A percentile compares a stretch with the other conserved stretches of the same genome.
Conservation (phyloP, 2,113 vertebrate genomes). For the Protobothrops flavoviridis region DNA sequence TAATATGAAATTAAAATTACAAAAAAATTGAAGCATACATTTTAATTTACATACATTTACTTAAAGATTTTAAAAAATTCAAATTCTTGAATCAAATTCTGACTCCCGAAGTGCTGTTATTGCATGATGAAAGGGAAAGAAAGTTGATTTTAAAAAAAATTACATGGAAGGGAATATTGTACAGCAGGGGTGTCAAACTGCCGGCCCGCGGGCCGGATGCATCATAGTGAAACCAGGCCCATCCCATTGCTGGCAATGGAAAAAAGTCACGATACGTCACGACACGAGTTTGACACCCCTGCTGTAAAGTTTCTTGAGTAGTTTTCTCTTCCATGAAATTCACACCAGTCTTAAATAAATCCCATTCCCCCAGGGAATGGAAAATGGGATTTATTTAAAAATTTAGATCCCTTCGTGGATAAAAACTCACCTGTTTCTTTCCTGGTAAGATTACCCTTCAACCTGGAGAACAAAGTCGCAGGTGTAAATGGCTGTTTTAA, state of each 20-base stretch:
- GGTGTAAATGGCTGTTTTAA: background rate
- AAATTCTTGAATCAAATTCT: background rate
- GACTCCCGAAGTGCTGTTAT: background rate
- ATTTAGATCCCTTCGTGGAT: background rate
- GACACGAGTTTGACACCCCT: background rate
- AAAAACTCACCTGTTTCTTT: background rate
- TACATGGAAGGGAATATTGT: too few relatives aligned
- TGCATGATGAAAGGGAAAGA: too few relatives aligned
- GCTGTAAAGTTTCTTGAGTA: background rate
- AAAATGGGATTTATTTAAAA: background rate
- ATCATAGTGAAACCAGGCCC: too few relatives aligned
- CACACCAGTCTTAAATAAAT: background rate
- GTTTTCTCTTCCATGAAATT: background rate
- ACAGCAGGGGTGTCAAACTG: background rate
- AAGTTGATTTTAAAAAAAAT: too few relatives aligned
- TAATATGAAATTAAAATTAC: background rate
- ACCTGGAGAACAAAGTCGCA: background rate
- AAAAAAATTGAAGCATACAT: background rate
- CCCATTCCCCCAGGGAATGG: background rate
- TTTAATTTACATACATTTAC: background rate
- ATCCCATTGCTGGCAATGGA: too few relatives aligned
- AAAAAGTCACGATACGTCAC: background rate
- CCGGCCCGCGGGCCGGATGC: rapidly evolving
- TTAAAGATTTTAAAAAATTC: background rate
- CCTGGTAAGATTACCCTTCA: background rate